Conservation (phyloP, 2,113 vertebrate species). For the Limnothrissa miodon region DNA sequence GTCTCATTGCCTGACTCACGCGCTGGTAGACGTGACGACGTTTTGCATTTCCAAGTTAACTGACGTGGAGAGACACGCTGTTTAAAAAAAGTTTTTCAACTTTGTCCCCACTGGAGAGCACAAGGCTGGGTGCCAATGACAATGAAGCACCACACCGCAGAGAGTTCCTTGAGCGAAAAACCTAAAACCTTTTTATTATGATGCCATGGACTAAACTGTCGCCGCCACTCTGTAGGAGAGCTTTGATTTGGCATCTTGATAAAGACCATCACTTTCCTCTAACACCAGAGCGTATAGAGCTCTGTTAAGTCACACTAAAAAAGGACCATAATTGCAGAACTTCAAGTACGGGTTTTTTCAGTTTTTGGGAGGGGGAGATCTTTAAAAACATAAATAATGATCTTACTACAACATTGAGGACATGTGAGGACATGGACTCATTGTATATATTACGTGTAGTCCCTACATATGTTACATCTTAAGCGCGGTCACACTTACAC, state of each 20-base stretch:
- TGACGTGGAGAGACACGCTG: neutral
- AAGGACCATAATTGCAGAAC: neutral
- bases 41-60: conserved; percentile 12
- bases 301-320: neutral
- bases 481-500: neutral
- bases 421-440: neutral
- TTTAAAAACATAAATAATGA: neutral
- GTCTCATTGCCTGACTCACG: conserved; percentile 23
- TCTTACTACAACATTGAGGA: neutral
- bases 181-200: neutral
- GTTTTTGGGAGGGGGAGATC: neutral
- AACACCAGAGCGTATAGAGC: neutral
- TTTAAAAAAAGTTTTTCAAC: neutral
- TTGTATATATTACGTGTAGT: neutral
- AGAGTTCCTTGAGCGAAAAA: neutral
- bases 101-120: neutral
- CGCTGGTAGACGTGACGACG: neutral
- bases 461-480: neutral
- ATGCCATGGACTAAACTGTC: neutral
- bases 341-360: neutral
- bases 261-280: neutral
- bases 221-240: neutral
- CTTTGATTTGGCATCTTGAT: conserved; percentile 9
- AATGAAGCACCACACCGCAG: neutral
- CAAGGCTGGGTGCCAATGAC: neutral